A percentile compares a stretch with the other conserved stretches of the same genome.
These are phyloP conservation scores for Pentalonia nigronervosa DNA, from an alignment of 1,140 invertebrate species.

Conservation along the genomic window DNA sequence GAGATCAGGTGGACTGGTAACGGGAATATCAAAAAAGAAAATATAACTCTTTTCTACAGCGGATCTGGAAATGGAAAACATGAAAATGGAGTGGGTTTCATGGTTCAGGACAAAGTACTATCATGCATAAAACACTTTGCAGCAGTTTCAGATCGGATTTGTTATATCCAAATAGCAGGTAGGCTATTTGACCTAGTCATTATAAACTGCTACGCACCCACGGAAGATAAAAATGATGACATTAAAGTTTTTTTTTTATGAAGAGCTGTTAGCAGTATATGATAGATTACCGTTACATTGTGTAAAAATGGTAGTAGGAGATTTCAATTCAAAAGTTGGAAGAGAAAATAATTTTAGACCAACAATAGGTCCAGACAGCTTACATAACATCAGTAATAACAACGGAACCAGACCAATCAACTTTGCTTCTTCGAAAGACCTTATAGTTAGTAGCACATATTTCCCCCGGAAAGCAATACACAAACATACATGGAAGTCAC, in stretches of 20 bases:
- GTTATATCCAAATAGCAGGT: background rate
- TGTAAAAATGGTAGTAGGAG: constrained; percentile 30
- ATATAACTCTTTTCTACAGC: constrained; percentile 23
- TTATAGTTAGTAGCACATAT: background rate
- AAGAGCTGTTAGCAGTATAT: too few species aligned
- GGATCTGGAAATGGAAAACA: background rate
- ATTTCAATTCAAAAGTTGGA: constrained; percentile 38
- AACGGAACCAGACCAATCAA: constrained; percentile 60
- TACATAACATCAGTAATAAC: constrained; percentile 60
- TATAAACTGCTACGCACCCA: constrained; percentile 17
- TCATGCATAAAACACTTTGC: constrained; percentile 28
- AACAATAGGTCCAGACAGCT: constrained; percentile 62
- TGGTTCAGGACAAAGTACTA: constrained; percentile 37
- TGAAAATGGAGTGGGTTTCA: constrained; percentile 12
- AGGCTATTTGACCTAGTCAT: background rate
- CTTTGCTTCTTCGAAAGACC: constrained; percentile 59
- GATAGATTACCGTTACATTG: background rate
- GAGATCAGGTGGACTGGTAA: constrained; percentile 34
- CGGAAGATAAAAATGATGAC: too few species aligned
- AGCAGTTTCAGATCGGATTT: constrained; percentile 28
- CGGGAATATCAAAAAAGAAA: constrained; percentile 34
- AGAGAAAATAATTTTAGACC: constrained; percentile 30
- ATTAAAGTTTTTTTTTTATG: too few species aligned
- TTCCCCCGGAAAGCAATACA: constrained; percentile 11
- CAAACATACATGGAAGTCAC: constrained; percentile 14